A percentile compares a stretch with the other conserved stretches of the same genome.
Conservation (phyloP, 2,888 invertebrate genomes). For the Drosophila barbarae region DNA sequence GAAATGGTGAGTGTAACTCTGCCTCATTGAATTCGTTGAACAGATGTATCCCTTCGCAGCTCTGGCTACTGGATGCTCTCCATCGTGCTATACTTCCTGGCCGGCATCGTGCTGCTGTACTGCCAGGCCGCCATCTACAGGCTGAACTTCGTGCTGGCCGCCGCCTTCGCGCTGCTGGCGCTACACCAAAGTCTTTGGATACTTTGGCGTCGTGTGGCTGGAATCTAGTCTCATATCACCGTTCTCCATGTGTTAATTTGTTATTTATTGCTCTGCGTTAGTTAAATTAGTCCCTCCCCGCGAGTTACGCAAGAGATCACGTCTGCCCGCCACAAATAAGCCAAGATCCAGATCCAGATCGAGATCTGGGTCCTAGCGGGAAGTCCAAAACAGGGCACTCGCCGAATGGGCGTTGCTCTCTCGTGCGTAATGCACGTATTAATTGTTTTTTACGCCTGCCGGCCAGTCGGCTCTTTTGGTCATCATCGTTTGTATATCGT, state of each 20-base stretch:
- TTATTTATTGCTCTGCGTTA: conserved; percentile 23
- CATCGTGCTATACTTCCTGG: conserved; percentile 81
- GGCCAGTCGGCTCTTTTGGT: conserved; percentile 15
- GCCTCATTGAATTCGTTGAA: neutral
- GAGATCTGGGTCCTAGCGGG: conserved; percentile 44
- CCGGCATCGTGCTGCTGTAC: conserved; percentile 82
- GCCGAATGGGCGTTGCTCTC: conserved; percentile 45
- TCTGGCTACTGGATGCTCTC: conserved; percentile 59
- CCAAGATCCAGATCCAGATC: conserved; percentile 16
- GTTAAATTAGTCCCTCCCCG: conserved; percentile 1
- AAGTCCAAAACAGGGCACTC: conserved; percentile 58
- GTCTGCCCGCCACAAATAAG: conserved; percentile 3
- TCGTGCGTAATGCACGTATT: conserved; percentile 29
- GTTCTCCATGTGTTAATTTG: conserved; percentile 13
- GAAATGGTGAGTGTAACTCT: conserved; percentile 82
- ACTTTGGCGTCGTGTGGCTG: conserved; percentile 26
- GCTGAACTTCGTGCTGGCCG: conserved; percentile 82
- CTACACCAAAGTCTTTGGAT: conserved; percentile 48
- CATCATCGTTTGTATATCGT: conserved; percentile 3
- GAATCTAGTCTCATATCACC: neutral
- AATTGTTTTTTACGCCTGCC: conserved; percentile 43
- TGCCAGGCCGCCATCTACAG: conserved; percentile 83
- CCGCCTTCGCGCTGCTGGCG: conserved; percentile 51
- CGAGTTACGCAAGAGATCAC: conserved; percentile 11
- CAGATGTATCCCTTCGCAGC: conserved; percentile 33